Evolutionary conservation across 1,140 invertebrate genomes (phyloP).

Genomic region (Bilobella aurantiaca): DNA sequence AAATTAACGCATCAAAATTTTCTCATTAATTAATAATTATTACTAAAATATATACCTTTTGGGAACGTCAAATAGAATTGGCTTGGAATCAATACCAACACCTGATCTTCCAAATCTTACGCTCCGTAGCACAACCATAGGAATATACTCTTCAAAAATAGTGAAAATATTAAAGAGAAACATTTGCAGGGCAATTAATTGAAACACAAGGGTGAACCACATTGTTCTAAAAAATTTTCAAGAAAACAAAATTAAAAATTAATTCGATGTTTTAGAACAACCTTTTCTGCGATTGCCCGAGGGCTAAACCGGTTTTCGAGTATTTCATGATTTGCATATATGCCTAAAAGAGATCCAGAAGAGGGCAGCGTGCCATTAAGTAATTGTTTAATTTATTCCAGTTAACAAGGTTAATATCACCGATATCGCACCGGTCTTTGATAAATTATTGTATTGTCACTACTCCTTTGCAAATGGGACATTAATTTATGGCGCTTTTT

Average conservation of each 20-base stretch:
- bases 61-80: not conserved
- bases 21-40: not conserved
- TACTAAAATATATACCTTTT: constrained; percentile 4
- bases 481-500: too few relatives aligned
- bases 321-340: too few relatives aligned
- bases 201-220: not conserved
- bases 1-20: not conserved
- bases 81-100: not conserved
- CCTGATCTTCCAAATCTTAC: not conserved
- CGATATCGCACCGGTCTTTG: too few relatives aligned
- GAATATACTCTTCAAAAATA: constrained; percentile 7
- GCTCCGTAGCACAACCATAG: not conserved
- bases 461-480: too few relatives aligned
- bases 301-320: too few relatives aligned
- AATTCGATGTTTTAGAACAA: too few relatives aligned
- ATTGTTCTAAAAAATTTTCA: not conserved
- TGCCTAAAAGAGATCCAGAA: too few relatives aligned
- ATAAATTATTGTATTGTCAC: too few relatives aligned
- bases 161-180: not conserved
- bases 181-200: not conserved
- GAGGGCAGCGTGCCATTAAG: too few relatives aligned
- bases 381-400: too few relatives aligned
- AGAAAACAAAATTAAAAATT: not conserved
- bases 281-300: too few relatives aligned
- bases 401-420: too few relatives aligned